Evolutionary conservation across 1,140 invertebrate species (phyloP), one percentile per base, ranked within the genome.

Genomic region (Gonioctena quinquepunctata): DNA sequence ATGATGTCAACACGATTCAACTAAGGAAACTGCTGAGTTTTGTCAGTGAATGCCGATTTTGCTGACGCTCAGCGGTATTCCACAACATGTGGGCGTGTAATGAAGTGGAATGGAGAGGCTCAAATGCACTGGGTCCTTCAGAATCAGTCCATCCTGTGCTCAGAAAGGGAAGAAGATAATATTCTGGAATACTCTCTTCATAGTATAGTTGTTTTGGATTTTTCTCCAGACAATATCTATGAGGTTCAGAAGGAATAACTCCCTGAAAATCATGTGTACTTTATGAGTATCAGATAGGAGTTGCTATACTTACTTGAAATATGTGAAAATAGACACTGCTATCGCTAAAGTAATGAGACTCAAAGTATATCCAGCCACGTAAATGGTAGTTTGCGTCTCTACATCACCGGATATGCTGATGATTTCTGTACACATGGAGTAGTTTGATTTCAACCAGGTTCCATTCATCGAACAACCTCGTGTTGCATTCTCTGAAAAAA

Each of bases 231-330:
- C n/a, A n/a, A n/a, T n/a, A n/a, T n/a, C n/a, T n/a, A n/a, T n/a
- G n/a, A n/a, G n/a, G n/a, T n/a, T n/a, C n/a, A n/a, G n/a, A n/a
- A 11, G 13, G 18, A 1, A 16, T 8, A 54, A n/a, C 8, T 21
- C 19, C 18, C 8, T n/a, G 18, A 54, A 11, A n/a, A n/a, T 8
- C 11, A 1, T 54, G 18, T 54, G 13, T 21, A 54, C 8, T 54
- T n/a, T 19, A 54, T n/a, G 18, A 54, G 19, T 54, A 54, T 26
- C 21, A 23, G 13, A n/a, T n/a, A n/a, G n/a, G n/a, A n/a, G n/a
- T n/a, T n/a, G n/a, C n/a, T n/a, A 3, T 28, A 87, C 90, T 89
- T 86, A 95, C 93, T 94, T 94, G 87, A 92, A 94, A 81, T 92
- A 92, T 28, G 93, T 82, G 83, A 95, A 95, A 73, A 95, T 93